A percentile compares a stretch with the other conserved stretches of the same genome.
Evolutionary conservation across 2,888 invertebrate genomes (phyloP).

Genomic region (Uropetala carovei): DNA sequence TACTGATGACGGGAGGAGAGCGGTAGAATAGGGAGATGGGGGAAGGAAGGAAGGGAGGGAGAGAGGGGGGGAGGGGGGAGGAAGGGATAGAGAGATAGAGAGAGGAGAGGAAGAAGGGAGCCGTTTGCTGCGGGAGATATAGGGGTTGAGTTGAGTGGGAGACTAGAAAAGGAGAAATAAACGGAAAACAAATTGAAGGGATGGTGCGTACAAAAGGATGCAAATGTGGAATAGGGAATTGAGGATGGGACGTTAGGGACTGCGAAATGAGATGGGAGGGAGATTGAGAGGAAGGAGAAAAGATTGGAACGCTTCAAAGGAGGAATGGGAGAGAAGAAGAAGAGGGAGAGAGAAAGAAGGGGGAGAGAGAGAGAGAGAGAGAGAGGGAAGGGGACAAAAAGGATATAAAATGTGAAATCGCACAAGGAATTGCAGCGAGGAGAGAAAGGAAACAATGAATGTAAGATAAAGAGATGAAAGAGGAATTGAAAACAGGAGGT

Average conservation of each 20-base stretch:
- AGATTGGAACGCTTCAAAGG: neutral
- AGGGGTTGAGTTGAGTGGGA: too few relatives aligned
- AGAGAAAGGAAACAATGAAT: neutral
- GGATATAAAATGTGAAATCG: neutral
- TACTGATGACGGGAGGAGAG: neutral
- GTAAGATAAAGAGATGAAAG: too few relatives aligned
- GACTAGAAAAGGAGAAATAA: neutral
- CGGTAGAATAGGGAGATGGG: neutral
- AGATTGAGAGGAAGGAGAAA: neutral
- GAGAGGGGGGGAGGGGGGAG: neutral
- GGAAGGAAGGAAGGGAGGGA: neutral
- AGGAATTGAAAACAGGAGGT: too few relatives aligned
- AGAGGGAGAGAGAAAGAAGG: neutral
- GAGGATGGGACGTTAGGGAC: neutral
- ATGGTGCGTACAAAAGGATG: constrained; percentile 10
- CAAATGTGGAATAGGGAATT: neutral
- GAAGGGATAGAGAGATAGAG: neutral
- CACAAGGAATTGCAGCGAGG: neutral
- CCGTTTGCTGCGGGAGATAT: too few relatives aligned
- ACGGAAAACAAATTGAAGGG: neutral
- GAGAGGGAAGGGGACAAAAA: neutral
- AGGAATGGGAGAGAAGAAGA: neutral
- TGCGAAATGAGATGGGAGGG: neutral
- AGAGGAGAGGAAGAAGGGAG: too few relatives aligned
- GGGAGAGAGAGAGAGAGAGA: neutral